These are phyloP conservation scores for Bruchidius siliquastri DNA, from an alignment of 2,888 invertebrate species.

Conservation along the genomic window DNA sequence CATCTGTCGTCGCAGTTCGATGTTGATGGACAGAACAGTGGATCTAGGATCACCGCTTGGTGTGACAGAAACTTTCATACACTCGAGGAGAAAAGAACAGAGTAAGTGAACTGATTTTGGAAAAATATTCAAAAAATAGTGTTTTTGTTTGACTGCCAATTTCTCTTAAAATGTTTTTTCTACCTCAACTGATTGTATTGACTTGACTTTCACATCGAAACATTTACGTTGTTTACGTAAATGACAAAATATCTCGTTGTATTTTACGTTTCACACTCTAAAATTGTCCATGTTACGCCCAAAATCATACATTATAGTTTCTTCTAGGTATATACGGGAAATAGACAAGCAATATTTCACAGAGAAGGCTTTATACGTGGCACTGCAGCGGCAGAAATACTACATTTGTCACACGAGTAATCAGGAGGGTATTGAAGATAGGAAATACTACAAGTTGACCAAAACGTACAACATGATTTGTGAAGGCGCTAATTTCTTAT, in stretches of 20 bases:
- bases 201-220: too few species aligned
- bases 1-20: slow-evolving; percentile 58
- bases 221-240: too few species aligned
- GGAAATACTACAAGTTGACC: slow-evolving; percentile 51
- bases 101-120: too few species aligned
- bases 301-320: neutral
- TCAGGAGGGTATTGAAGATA: slow-evolving; percentile 47
- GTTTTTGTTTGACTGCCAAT: too few species aligned
- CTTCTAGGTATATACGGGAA: neutral
- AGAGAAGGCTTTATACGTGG: slow-evolving; percentile 54
- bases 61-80: slow-evolving; percentile 58
- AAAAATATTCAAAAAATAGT: too few species aligned
- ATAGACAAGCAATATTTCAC: slow-evolving; percentile 39
- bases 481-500: slow-evolving; percentile 60
- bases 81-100: slow-evolving; percentile 60
- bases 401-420: slow-evolving; percentile 52
- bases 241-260: too few species aligned
- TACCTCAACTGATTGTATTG: too few species aligned
- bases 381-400: slow-evolving; percentile 54
- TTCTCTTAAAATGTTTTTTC: too few species aligned
- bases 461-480: slow-evolving; percentile 52
- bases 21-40: slow-evolving; percentile 54
- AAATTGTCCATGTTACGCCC: too few species aligned
- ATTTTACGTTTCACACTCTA: too few species aligned
- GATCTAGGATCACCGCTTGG: slow-evolving; percentile 57